These are phyloP conservation scores for Perodicticus potto DNA, from an alignment of 2,797 vertebrate species.

Conservation along the genomic window DNA sequence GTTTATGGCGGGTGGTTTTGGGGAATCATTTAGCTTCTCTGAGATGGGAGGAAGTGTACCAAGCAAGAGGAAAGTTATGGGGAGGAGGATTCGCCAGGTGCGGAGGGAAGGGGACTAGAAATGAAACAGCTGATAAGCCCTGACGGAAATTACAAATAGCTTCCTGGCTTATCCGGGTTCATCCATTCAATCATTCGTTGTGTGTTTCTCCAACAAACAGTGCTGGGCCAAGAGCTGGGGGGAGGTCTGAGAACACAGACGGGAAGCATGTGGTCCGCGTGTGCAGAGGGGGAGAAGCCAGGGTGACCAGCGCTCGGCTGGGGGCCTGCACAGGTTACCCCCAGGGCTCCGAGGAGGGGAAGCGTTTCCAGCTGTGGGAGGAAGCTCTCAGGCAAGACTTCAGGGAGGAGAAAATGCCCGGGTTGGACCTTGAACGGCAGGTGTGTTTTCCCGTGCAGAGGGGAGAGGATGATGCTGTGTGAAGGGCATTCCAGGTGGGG, in stretches of 20 bases:
- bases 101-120: not conserved
- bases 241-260: not conserved
- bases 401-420: not conserved
- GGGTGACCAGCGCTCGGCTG: not conserved
- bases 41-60: not conserved
- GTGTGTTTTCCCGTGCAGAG: not conserved
- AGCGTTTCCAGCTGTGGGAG: not conserved
- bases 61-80: not conserved
- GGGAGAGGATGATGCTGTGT: not conserved
- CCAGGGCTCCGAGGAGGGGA: not conserved
- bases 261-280: accelerated
- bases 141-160: not conserved
- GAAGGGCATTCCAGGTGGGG: not conserved
- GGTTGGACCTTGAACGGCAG: not conserved
- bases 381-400: not conserved
- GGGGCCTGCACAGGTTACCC: accelerated
- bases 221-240: not conserved
- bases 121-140: not conserved
- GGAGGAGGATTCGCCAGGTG: not conserved
- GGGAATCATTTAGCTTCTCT: not conserved
- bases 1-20: not conserved
- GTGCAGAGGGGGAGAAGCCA: not conserved
- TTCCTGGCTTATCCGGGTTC: not conserved
- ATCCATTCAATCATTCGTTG: not conserved
- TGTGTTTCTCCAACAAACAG: not conserved